A percentile compares a stretch with the other conserved stretches of the same genome.
These are phyloP conservation scores for Julus scandinavius DNA, from an alignment of 2,888 invertebrate genomes.

Conservation along the genomic window DNA sequence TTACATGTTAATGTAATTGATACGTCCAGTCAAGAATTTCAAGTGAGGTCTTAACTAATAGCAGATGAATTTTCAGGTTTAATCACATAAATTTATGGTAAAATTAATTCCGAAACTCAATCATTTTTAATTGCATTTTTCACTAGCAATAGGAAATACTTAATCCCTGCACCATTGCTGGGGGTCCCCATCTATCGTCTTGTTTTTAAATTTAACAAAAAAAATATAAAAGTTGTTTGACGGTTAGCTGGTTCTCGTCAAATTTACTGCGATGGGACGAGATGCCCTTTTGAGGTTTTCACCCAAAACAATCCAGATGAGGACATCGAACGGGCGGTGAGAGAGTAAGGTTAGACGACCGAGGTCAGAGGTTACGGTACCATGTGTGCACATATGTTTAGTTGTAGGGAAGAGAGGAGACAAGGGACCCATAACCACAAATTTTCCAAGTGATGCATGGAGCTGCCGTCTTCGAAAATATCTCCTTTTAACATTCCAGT, in stretches of 20 bases:
- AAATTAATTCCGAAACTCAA: background rate
- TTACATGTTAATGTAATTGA: background rate
- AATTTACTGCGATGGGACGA: slow-evolving; percentile 19
- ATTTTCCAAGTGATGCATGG: slow-evolving; percentile 39
- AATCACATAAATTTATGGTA: background rate
- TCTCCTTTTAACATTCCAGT: slow-evolving; percentile 49
- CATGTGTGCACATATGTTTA: slow-evolving; percentile 48
- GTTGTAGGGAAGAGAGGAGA: slow-evolving; percentile 44
- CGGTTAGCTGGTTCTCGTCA: slow-evolving; percentile 26
- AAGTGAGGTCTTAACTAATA: background rate
- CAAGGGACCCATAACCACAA: slow-evolving; percentile 51
- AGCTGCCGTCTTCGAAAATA: slow-evolving; percentile 44
- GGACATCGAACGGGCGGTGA: slow-evolving; percentile 25
- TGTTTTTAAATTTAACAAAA: background rate
- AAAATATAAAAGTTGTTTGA: background rate
- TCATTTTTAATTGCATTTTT: slow-evolving; percentile 40
- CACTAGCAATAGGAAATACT: background rate
- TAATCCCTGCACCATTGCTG: slow-evolving; percentile 36
- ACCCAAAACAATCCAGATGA: slow-evolving; percentile 46
- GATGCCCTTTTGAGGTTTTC: slow-evolving; percentile 25
- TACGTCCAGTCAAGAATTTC: background rate
- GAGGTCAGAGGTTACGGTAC: slow-evolving; percentile 39
- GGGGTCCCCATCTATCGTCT: slow-evolving; percentile 18
- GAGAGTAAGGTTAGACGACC: slow-evolving; percentile 26
- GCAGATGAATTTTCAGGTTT: slow-evolving; percentile 21